A percentile compares a stretch with the other conserved stretches of the same genome.
These are phyloP conservation scores for Brachyptera risi DNA, from an alignment of 2,888 invertebrate genomes.

Conservation along the genomic window DNA sequence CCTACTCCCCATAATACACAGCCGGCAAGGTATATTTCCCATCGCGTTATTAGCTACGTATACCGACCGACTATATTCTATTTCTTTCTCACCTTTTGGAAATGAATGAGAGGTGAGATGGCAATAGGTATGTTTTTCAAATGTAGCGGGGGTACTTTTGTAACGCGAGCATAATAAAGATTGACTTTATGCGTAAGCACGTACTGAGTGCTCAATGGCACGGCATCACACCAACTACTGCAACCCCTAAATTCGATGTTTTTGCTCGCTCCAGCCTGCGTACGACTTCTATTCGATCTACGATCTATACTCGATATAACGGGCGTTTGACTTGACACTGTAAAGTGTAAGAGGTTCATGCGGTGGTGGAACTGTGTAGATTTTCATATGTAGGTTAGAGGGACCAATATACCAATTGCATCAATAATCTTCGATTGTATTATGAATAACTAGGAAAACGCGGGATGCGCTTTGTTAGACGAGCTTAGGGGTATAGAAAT, in stretches of 20 bases:
- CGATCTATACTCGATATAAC: no score
- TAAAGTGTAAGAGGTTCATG: no score
- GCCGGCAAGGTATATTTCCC: not conserved
- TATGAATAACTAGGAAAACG: no score
- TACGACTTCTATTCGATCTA: no score
- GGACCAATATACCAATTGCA: no score
- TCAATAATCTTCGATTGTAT: no score
- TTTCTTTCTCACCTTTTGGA: not conserved
- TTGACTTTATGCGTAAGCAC: constrained; percentile 9
- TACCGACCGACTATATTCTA: not conserved
- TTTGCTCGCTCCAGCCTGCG: no score
- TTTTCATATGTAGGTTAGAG: no score
- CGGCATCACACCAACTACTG: constrained; percentile 4
- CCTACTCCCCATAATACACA: not conserved
- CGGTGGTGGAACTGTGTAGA: no score
- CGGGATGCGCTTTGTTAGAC: no score
- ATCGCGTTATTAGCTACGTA: not conserved
- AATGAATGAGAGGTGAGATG: not conserved
- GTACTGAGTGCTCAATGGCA: not conserved
- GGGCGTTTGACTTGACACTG: no score
- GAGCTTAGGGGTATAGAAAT: no score
- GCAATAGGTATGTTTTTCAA: not conserved
- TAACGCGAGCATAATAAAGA: not conserved
- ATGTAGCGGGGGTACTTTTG: not conserved
- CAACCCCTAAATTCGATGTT: constrained; percentile 12